phyloP scores from a whole-genome alignment of 2,113 vertebrate genomes.

The Burhinus oedicnemus region DNA sequence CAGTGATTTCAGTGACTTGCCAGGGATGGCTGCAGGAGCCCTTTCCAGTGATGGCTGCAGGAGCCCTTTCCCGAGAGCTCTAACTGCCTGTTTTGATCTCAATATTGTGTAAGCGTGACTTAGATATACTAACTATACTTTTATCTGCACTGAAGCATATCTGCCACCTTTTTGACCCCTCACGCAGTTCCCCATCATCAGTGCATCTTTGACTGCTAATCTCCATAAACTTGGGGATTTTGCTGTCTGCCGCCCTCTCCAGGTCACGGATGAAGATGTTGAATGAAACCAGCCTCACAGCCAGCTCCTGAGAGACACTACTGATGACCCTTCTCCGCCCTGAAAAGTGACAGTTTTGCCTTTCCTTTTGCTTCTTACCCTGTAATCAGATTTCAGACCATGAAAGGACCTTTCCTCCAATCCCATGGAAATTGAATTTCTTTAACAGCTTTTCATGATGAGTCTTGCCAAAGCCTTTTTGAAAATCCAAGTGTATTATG shows the following conservation, averaged over 20 bases:
- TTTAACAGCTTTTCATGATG: background rate
- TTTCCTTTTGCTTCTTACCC: background rate
- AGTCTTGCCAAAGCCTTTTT: background rate
- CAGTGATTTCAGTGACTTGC: background rate
- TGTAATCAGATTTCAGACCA: background rate
- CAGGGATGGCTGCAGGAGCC: background rate
- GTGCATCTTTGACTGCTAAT: background rate
- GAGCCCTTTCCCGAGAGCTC: background rate
- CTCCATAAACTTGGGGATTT: background rate
- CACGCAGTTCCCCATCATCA: background rate
- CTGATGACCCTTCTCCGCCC: background rate
- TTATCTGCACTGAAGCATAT: background rate
- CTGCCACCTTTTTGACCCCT: background rate
- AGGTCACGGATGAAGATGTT: background rate
- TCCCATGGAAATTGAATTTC: background rate
- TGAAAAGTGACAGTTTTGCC: background rate
- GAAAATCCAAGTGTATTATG: background rate
- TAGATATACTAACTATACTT: background rate
- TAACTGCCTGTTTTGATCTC: background rate
- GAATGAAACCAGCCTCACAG: background rate
- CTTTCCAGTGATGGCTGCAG: background rate
- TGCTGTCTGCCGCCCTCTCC: background rate
- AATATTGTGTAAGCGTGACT: rapidly evolving
- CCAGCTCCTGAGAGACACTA: background rate
- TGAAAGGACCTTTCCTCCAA: background rate